Evolutionary conservation across 37 sponge, comb jelly and placozoan genomes (phyloP), one percentile per base, ranked within the genome.

Genomic region (Ephydatia muelleri): DNA sequence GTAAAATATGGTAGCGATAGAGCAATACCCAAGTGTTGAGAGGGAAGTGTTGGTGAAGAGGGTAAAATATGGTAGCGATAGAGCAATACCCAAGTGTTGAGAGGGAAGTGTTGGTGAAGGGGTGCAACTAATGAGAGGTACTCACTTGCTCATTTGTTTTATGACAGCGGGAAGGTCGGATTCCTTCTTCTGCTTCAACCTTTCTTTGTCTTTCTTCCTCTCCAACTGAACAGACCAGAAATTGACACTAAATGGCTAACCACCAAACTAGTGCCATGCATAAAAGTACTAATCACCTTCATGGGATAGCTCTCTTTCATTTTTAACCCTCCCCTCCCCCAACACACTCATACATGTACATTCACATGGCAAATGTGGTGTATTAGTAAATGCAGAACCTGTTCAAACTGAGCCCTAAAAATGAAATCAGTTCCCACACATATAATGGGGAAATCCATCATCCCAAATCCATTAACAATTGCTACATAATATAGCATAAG

Each of bases 191-290:
- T 94, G 90, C 82, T 89, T 84, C 75, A 89, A 90, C 72, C 91
- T 94, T 48, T 96, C 90, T 80, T 89, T 92, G 76, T 98, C 99
- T 71, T 89, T 91, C 76, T 82, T 84, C 79, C 95, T 82, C 82
- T 98, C 91, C 40, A 84, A 30, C 95, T 91, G 82, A 2, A 76
- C 11, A 34, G 12, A 49, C 37, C 38, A 84, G 2, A 38, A 22
- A 16, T 25, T 35, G 12, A 27, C 2, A 19, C n/a, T 48, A 49
- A 9, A 37, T 3, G 27, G 48, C 49, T 43, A 47, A 49, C 19
- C 25, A 14, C 14, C 66, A 22, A 65, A 22, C 21, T 65, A 22
- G 66, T 65, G 21, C 21, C 21, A 14, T 65, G 2, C 69, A 3
- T 29, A 26, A 11, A 5, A 5, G 28, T 29, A 68, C 9, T 68